Evolutionary conservation across 2,113 vertebrate genomes (phyloP), one percentile per base, ranked within the genome.

Genomic region (Brachionichthys hirsutus): DNA sequence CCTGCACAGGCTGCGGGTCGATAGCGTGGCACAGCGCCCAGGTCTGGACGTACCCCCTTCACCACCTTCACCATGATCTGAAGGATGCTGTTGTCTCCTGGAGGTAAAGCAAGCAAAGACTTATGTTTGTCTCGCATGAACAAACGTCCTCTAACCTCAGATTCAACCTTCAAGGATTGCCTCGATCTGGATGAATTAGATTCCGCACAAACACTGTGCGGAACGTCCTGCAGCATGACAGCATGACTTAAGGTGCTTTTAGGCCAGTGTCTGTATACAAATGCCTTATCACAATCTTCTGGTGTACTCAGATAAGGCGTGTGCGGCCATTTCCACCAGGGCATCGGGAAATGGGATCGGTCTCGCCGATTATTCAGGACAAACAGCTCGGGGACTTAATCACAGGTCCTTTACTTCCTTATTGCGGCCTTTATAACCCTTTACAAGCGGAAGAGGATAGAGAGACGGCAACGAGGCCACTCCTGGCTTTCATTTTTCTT

Each of bases 51-150:
- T 55, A 94, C 89, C 5, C 97, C 97, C 80, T 94, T 95, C 44
- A 97, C 95, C 73, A 99, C 97, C 81, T 97, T 97, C 83, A 99
- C 93, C 97, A 99, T 99, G 77, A 99, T 94, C 78, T 98, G 96
- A 45, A 98, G 91, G 85, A 99, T 97, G 57, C 95, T 99, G 66
- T 94, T 98, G 80, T 98, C 96, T n/a, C 95, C 97, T 99, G 3
- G 30, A 43, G 14, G 18, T 12, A 62, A 65, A 17, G 52, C n/a
- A 62, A 30, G 11, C 36, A 22, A 2, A 49, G 10, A 20, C 3
- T 50, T n/a, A 34, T 2, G 3, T 46, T 46, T 17, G 10, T 9
- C 14, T 9, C 1, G 3, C 3, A 15, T 42, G 4, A 15, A 42
- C 5, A 42, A 30, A 30, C 4, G 24, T 30, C 24, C 24, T 6